phyloP scores from a whole-genome alignment of 2,797 vertebrate species.

The Sarcophilus harrisii region DNA sequence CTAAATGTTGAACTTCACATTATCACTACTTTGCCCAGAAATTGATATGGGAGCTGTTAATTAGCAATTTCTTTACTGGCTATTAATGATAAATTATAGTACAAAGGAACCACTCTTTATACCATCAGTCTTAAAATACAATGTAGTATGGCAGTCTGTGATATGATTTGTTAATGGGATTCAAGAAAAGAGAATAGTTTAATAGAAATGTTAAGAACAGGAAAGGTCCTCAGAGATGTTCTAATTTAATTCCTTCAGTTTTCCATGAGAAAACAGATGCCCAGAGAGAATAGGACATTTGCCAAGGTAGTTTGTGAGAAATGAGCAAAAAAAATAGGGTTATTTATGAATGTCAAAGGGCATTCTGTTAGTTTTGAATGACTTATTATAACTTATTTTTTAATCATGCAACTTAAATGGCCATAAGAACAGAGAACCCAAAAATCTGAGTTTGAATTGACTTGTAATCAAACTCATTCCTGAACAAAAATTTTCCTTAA shows the following conservation, averaged over 20 bases:
- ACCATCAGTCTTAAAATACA: background rate
- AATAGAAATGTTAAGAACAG: background rate
- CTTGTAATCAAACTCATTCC: background rate
- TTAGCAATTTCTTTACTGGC: background rate
- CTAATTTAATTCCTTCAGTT: background rate
- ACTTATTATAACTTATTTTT: background rate
- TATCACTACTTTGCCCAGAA: background rate
- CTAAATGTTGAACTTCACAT: slow-evolving; percentile 21
- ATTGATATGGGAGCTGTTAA: background rate
- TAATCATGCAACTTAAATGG: slow-evolving; percentile 6
- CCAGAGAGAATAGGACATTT: background rate
- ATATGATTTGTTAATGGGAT: background rate
- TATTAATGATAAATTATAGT: slow-evolving; percentile 10
- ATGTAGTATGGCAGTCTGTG: background rate
- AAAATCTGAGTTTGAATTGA: background rate
- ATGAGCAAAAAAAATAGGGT: background rate
- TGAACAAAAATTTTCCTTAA: background rate
- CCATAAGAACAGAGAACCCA: background rate
- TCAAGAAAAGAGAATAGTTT: background rate
- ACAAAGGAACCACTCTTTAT: background rate
- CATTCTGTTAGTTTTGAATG: slow-evolving; percentile 24
- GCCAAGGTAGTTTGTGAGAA: background rate
- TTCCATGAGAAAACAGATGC: background rate
- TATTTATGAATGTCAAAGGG: background rate
- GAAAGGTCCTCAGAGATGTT: background rate